Evolutionary conservation across 2,888 invertebrate genomes (phyloP), one percentile per base, ranked within the genome.

Genomic region (Cinara cedri): DNA sequence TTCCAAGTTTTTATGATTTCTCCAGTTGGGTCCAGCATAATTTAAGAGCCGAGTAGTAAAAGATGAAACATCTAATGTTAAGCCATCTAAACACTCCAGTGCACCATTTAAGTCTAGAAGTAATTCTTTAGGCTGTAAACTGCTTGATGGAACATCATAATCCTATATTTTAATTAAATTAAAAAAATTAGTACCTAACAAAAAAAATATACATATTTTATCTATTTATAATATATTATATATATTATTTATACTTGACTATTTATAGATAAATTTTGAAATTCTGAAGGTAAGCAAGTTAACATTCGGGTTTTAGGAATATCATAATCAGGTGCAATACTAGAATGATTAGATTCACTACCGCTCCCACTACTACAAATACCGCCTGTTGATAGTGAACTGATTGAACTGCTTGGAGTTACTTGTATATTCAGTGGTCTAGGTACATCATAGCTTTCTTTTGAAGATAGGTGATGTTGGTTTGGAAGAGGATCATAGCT

Each of bases 71-170:
- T 96, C 95, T 81, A 88, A 89, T 85, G 93, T 92, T 82, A 93
- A 86, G 84, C 91, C 91, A 83, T 91, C 91, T 82, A 94, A 87
- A 75, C 90, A 90, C 83, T 94, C 93, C 83, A 93, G 87, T 0
- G 94, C 94, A 46, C 93, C 91, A 83, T 90, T 90, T 82, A 93
- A 87, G 84, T 93, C 92, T 83, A 94, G 85, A 0, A 92, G 92
- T 81, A 94, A 87, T 84, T 91, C 91, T 86, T 90, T 90, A 13
- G 86, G 84, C 76, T 84, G 84, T 3, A 86, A 83, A 81, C 72
- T 82, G 81, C 78, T 81, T 57, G 89, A 86, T 3, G 91, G 90
- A 71, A 90, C 89, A 84, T 91, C 91, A 85, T 91, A 91, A 82
- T 88, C 87, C 82, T 88, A 87, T 34, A 55, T 72, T 19, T 34